Base-by-base conservation (phyloP, 2,797 vertebrate species). In the Spondyliosoma cantharus region DNA sequence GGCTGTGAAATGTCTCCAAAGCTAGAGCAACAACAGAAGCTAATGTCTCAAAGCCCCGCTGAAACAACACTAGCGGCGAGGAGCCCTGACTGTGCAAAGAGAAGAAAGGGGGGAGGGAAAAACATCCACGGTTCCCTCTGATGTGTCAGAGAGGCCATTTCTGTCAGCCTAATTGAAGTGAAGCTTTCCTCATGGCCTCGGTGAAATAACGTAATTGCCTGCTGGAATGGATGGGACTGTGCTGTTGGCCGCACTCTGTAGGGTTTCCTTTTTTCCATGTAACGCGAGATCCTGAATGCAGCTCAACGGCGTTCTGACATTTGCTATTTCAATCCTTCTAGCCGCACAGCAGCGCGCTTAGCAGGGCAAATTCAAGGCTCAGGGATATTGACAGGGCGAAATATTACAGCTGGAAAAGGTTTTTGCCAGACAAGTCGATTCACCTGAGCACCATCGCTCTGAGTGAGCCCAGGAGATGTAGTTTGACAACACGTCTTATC, bases 1-100 rank as follows among this genome's bases (percentile, higher is more conserved):
- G 90, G 70, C 91, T 93, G 90, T 79, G 75, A 91, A 93, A 90
- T 91, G 86, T 87, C 84, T 92, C 86, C 66, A 80, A 88, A 89
- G 82, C 80, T 83, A 53, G 56, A 83, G 81, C 84, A 91, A 86
- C 90, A 93, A 89, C 88, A 80, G 67, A 79, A 87, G 84, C 87
- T 93, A 91, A 93, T 92, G 89, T 93, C 78, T 89, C 83, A 82
- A 86, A 88, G 85, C 83, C 60, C 78, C 52, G 70, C 84, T 78
- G 83, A 91, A 89, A 90, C 80, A 90, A 88, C 85, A 86, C 69
- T 68, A 78, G 66, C 71, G 7, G 59, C n/a, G 16, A 74, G 64
- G 71, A 89, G 80, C 71, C 75, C 85, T 84, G 82, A 86, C 91
- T 86, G 81, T 63, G 70, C 83, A 49, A 61, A 78, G 79, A 85